Evolutionary conservation across 2,888 invertebrate species (phyloP).

Genomic region (Macaria liturata): DNA sequence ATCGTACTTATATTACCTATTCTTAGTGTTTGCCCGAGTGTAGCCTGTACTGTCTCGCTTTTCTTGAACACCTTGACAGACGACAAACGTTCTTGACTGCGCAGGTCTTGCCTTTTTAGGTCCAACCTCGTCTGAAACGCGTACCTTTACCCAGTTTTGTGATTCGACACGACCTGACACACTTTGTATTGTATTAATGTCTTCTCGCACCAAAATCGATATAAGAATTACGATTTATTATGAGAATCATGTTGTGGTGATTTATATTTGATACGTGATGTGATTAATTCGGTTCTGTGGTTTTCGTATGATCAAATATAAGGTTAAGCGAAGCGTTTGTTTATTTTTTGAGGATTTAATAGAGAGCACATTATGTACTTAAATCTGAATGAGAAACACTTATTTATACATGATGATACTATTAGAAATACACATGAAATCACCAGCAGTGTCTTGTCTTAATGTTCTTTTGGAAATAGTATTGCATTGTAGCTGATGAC

Average conservation of each 20-base stretch:
- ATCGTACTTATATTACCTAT: conserved; percentile 55
- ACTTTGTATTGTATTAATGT: conserved; percentile 76
- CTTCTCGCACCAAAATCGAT: conserved; percentile 85
- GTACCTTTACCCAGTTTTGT: conserved; percentile 73
- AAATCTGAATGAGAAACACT: too few relatives aligned
- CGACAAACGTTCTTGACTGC: conserved; percentile 61
- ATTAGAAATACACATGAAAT: too few relatives aligned
- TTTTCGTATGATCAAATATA: conserved; percentile 24
- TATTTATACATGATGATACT: too few relatives aligned
- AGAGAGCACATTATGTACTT: too few relatives aligned
- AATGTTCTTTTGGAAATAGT: too few relatives aligned
- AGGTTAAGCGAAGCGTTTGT: conserved; percentile 28
- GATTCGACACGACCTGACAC: conserved; percentile 48
- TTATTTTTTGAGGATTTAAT: conserved; percentile 22
- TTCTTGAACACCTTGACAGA: conserved; percentile 75
- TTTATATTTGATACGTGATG: conserved; percentile 78
- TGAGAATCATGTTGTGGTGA: conserved; percentile 85
- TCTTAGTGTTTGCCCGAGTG: conserved; percentile 65
- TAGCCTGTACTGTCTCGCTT: conserved; percentile 53
- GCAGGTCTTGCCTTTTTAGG: conserved; percentile 76
- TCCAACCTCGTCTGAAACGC: conserved; percentile 67
- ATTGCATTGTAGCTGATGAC: too few relatives aligned
- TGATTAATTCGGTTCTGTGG: too few relatives aligned
- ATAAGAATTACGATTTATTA: conserved; percentile 88
- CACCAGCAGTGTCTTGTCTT: too few relatives aligned